Evolutionary conservation across 2,888 invertebrate genomes (phyloP).

Genomic region (Lepidochitona cinerea): DNA sequence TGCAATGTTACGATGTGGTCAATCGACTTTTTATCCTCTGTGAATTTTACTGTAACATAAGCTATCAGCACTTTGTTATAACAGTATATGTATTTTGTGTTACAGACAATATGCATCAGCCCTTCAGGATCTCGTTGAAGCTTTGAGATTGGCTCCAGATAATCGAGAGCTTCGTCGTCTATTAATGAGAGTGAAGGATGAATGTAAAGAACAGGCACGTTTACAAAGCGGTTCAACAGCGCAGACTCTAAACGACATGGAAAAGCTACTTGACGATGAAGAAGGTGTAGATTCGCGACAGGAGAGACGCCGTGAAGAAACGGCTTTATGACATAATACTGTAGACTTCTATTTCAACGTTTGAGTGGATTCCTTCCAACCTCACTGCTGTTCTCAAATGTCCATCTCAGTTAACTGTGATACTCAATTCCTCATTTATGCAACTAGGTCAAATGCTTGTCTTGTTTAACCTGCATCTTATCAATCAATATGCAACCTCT

Average conservation of each 20-base stretch:
- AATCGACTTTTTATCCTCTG: too few species aligned
- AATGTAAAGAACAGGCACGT: conserved; percentile 70
- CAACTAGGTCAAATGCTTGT: too few species aligned
- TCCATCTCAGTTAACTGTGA: too few species aligned
- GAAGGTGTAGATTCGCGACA: conserved; percentile 24
- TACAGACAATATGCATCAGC: conserved; percentile 74
- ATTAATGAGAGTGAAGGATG: conserved; percentile 82
- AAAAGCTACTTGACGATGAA: conserved; percentile 37
- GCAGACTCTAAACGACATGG: conserved; percentile 29
- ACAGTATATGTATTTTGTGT: not conserved
- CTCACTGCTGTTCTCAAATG: too few species aligned
- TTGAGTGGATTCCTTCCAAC: not conserved
- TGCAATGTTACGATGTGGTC: too few species aligned
- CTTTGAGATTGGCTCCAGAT: conserved; percentile 80
- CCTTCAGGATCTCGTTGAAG: conserved; percentile 85
- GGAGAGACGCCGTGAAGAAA: conserved; percentile 36
- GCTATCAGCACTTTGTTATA: too few species aligned
- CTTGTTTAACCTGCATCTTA: too few species aligned
- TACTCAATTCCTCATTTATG: too few species aligned
- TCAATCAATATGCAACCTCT: too few species aligned
- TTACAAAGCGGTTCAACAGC: not conserved
- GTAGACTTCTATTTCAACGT: conserved; percentile 11
- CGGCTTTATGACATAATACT: conserved; percentile 25
- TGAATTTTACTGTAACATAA: too few species aligned
- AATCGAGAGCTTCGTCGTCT: conserved; percentile 83